These are phyloP conservation scores for Temnothorax longispinosus DNA, from an alignment of 1,140 invertebrate species.

Conservation along the genomic window DNA sequence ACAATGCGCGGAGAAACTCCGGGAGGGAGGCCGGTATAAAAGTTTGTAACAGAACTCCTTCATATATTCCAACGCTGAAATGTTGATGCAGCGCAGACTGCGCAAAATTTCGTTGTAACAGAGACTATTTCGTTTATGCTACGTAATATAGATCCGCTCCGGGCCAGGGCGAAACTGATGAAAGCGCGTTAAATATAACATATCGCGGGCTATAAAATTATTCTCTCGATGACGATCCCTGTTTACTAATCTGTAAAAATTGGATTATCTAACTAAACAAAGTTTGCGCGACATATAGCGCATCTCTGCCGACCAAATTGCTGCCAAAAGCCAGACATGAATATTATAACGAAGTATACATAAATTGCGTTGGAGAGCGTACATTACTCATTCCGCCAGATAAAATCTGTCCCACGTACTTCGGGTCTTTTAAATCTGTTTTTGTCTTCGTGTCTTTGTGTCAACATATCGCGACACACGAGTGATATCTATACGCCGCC, in stretches of 20 bases:
- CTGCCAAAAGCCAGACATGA: constrained; percentile 13
- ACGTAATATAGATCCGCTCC: neutral
- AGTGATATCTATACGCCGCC: neutral
- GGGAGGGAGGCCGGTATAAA: neutral
- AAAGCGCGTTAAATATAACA: constrained; percentile 39
- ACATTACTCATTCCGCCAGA: neutral
- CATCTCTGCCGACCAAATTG: neutral
- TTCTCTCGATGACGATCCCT: constrained; percentile 21
- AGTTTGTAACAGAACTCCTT: constrained; percentile 34
- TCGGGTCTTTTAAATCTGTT: neutral
- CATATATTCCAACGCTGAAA: constrained; percentile 22
- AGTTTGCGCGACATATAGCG: neutral
- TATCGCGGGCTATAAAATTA: constrained; percentile 25
- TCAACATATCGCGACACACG: constrained; percentile 3
- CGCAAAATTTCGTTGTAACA: constrained; percentile 39
- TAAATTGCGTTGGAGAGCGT: neutral
- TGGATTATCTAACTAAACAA: constrained; percentile 26
- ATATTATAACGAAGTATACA: constrained; percentile 4
- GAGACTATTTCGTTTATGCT: constrained; percentile 36
- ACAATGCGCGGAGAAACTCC: constrained; percentile 17
- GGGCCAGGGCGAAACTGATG: neutral
- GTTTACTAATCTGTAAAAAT: constrained; percentile 30
- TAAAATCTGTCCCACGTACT: neutral
- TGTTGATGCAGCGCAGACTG: constrained; percentile 31
- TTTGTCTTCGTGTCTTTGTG: neutral